These are phyloP conservation scores for Sparidentex hasta DNA, from an alignment of 2,797 vertebrate genomes.

Conservation along the genomic window DNA sequence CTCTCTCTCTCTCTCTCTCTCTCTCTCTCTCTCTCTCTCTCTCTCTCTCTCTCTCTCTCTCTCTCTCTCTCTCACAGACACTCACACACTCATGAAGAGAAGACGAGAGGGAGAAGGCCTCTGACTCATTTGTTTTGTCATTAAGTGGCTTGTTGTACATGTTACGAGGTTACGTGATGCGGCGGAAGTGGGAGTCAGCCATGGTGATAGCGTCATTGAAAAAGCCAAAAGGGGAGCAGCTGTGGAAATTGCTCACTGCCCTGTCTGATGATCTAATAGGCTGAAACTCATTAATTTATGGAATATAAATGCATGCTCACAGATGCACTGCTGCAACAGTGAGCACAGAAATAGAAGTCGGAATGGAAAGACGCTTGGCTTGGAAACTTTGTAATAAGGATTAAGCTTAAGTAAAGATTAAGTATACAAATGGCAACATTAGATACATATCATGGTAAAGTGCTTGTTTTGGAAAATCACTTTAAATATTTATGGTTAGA, in stretches of 20 bases:
- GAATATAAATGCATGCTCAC: conserved; percentile 38
- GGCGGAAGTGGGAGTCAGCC: conserved; percentile 53
- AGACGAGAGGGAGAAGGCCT: conserved; percentile 42
- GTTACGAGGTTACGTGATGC: conserved; percentile 59
- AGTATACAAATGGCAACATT: not conserved
- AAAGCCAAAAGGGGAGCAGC: conserved; percentile 48
- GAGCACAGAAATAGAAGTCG: not conserved
- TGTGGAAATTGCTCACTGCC: conserved; percentile 33
- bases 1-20: not conserved
- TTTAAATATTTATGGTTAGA: not conserved
- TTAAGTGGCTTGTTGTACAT: conserved; percentile 67
- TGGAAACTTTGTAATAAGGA: conserved; percentile 9
- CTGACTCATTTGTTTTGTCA: conserved; percentile 70
- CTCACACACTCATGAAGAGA: conserved; percentile 10
- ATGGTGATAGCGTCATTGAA: conserved; percentile 67
- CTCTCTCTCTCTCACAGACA: not conserved
- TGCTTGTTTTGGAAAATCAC: not conserved
- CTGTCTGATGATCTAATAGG: conserved; percentile 51
- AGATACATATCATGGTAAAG: not conserved
- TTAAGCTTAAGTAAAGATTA: conserved; percentile 1
- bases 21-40: not conserved
- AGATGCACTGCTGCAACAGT: conserved; percentile 10
- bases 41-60: not conserved
- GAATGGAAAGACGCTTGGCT: conserved; percentile 3
- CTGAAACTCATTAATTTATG: conserved; percentile 49